These are phyloP conservation scores for Gallinago paraguaiae DNA, from an alignment of 2,113 vertebrate genomes.

Conservation along the genomic window DNA sequence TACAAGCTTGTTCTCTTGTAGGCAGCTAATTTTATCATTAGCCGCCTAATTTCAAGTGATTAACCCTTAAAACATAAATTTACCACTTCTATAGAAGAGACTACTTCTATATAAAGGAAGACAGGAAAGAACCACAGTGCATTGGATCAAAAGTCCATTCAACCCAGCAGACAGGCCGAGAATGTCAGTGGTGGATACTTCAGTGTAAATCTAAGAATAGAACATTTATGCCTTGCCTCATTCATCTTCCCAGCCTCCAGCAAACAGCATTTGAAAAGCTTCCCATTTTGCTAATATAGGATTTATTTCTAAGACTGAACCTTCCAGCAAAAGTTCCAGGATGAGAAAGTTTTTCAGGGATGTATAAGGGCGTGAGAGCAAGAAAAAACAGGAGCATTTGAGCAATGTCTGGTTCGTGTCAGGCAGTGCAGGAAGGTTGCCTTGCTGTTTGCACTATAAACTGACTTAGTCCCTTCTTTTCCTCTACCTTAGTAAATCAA, in stretches of 20 bases:
- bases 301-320: background rate
- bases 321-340: background rate
- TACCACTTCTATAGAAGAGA: background rate
- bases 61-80: background rate
- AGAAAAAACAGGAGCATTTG: background rate
- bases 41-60: background rate
- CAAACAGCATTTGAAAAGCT: background rate
- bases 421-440: background rate
- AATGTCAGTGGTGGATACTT: background rate
- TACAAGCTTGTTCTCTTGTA: background rate
- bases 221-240: background rate
- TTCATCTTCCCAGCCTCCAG: background rate
- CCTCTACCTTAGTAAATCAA: background rate
- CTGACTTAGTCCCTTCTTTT: background rate
- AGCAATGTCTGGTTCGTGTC: background rate
- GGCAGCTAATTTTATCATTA: background rate
- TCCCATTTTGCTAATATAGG: background rate
- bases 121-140: background rate
- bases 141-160: background rate
- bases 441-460: background rate
- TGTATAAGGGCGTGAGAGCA: background rate
- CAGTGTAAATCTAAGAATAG: background rate
- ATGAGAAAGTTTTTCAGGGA: background rate
- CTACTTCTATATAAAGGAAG: background rate
- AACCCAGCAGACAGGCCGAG: background rate